Percentiles rank a stretch among this genome's conserved stretches.
Conservation (phyloP, 2,113 vertebrate species). For the Ciconia maguari region DNA sequence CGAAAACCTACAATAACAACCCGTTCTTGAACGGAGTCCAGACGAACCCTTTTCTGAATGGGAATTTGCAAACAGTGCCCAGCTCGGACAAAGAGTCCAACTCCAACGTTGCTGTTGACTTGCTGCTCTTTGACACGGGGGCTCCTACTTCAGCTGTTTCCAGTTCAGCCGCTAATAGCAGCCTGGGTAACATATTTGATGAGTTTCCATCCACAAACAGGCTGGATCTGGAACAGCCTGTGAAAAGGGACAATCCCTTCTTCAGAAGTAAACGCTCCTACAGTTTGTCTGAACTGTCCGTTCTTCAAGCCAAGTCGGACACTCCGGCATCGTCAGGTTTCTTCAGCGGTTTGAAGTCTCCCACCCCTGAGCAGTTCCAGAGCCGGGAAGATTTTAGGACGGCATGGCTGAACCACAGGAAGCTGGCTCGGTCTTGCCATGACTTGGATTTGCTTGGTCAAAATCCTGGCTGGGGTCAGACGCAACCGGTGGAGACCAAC, state of each 20-base stretch:
- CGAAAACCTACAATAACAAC: conserved; percentile 78
- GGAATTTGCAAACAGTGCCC: conserved; percentile 51
- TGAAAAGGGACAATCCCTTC: conserved; percentile 88
- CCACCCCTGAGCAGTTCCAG: conserved; percentile 92
- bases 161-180: conserved; percentile 60
- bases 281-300: conserved; percentile 92
- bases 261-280: conserved; percentile 95
- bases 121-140: conserved; percentile 82
- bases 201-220: conserved; percentile 60
- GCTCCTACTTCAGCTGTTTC: conserved; percentile 26
- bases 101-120: conserved; percentile 69
- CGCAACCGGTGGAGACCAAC: conserved; percentile 91
- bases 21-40: conserved; percentile 84
- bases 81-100: conserved; percentile 69
- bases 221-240: conserved; percentile 57
- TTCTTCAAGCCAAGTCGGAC: conserved; percentile 84
- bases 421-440: conserved; percentile 93
- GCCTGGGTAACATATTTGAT: conserved; percentile 74
- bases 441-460: conserved; percentile 92
- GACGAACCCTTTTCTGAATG: conserved; percentile 89
- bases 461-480: conserved; percentile 96
- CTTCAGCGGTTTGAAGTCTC: conserved; percentile 87
- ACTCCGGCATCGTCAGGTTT: conserved; percentile 67
- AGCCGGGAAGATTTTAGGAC: conserved; percentile 94
- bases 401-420: conserved; percentile 93